Evolutionary conservation across 2,888 invertebrate species (phyloP).

Genomic region (Aproaerema taeniolella): DNA sequence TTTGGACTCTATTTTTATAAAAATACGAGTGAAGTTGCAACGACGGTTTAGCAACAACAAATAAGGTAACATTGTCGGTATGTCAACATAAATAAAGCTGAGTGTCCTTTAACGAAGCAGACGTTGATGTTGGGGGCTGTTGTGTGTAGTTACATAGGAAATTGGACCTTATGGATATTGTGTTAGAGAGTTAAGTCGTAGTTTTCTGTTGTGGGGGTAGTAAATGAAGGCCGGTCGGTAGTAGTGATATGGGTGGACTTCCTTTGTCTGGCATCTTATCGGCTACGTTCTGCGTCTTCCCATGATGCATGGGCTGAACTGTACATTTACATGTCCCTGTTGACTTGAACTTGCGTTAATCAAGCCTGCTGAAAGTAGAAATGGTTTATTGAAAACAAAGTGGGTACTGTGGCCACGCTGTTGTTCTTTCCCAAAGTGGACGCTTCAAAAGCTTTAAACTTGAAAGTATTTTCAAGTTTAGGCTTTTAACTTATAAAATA

Average conservation of each 20-base stretch:
- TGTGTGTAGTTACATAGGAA: constrained; percentile 38
- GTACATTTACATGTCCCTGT: constrained; percentile 32
- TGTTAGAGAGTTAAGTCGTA: constrained; percentile 43
- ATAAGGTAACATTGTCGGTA: constrained; percentile 71
- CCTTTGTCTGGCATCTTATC: constrained; percentile 77
- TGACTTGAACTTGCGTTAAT: constrained; percentile 11
- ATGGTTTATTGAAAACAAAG: no score
- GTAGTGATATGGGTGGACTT: constrained; percentile 75
- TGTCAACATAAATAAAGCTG: constrained; percentile 75
- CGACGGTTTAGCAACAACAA: constrained; percentile 47
- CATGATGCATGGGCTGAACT: constrained; percentile 65
- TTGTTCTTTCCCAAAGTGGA: no score
- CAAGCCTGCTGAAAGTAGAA: constrained; percentile 18
- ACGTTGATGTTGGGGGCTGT: constrained; percentile 65
- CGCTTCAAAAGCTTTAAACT: no score
- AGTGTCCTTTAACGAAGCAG: constrained; percentile 76
- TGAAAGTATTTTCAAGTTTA: no score
- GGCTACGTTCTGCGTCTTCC: constrained; percentile 58
- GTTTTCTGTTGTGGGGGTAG: constrained; percentile 37
- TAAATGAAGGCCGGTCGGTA: constrained; percentile 67
- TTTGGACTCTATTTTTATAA: constrained; percentile 48
- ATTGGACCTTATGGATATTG: constrained; percentile 46
- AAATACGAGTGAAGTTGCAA: constrained; percentile 34
- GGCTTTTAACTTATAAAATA: no score
- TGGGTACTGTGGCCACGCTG: no score